Conservation (phyloP, 2,888 invertebrate species). For the Cremastinae sp. region DNA sequence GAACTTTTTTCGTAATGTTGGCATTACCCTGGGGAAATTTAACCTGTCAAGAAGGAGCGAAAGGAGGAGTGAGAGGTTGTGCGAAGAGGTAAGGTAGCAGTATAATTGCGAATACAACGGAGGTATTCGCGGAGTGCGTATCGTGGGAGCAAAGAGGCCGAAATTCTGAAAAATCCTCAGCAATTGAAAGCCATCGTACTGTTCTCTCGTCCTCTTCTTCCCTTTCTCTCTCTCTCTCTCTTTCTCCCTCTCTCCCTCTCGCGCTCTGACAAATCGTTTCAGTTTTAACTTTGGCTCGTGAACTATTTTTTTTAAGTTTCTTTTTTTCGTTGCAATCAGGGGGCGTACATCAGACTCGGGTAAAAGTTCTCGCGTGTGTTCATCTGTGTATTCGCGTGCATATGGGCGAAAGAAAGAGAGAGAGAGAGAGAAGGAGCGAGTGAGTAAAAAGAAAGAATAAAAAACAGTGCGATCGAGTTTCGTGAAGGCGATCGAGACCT, state of each 20-base stretch:
- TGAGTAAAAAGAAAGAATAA: conserved; percentile 28
- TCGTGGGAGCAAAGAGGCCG: conserved; percentile 13
- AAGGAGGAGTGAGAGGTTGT: conserved; percentile 25
- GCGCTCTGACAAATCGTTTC: conserved; percentile 22
- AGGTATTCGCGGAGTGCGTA: conserved; percentile 42
- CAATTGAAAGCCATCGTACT: conserved; percentile 15
- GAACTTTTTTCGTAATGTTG: conserved; percentile 58
- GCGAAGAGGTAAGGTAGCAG: conserved; percentile 34
- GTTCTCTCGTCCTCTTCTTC: conserved; percentile 28
- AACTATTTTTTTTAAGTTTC: conserved; percentile 47
- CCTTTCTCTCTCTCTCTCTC: conserved; percentile 32
- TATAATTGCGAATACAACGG: conserved; percentile 36
- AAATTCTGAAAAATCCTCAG: conserved; percentile 17
- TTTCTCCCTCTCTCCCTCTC: conserved; percentile 12
- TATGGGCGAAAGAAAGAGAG: conserved; percentile 4
- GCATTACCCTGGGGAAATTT: conserved; percentile 64
- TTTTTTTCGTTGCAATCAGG: conserved; percentile 44
- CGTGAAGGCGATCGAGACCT: conserved; percentile 59
- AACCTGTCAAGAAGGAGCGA: conserved; percentile 70
- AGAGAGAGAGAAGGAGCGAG: conserved; percentile 16
- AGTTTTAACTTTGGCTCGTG: conserved; percentile 51
- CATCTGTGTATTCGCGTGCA: conserved; percentile 19
- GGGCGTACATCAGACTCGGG: conserved; percentile 22
- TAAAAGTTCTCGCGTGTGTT: conserved; percentile 35
- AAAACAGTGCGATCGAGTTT: conserved; percentile 54